Conservation (phyloP, 1,140 invertebrate species). For the Aradophagus sp. region DNA sequence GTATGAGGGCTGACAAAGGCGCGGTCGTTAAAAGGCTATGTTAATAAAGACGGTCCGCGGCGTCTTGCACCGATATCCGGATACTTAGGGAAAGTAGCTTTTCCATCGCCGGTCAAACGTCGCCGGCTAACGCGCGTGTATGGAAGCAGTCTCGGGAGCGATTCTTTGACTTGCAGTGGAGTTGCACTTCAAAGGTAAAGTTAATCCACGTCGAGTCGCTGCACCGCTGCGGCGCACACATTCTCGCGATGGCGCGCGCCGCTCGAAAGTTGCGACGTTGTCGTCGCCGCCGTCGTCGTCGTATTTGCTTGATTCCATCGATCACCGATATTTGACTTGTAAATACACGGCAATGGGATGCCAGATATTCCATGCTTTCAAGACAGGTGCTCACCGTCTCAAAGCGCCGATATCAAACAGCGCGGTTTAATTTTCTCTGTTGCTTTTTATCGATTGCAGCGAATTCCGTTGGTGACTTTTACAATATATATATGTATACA, state of each 20-base stretch:
- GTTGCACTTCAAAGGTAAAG: constrained; percentile 55
- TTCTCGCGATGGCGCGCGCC: constrained; percentile 29
- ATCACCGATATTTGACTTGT: constrained; percentile 54
- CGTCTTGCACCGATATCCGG: constrained; percentile 37
- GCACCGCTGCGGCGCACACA: constrained; percentile 22
- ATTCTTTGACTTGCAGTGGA: constrained; percentile 51
- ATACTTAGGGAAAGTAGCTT: constrained; percentile 47
- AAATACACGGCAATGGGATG: constrained; percentile 47
- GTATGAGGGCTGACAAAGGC: constrained; percentile 8
- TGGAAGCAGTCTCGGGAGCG: constrained; percentile 24
- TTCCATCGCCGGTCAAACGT: constrained; percentile 48
- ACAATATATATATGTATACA: too few relatives aligned
- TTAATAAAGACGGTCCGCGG: constrained; percentile 26
- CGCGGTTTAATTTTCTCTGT: constrained; percentile 41
- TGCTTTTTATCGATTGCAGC: constrained; percentile 24
- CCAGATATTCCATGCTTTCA: constrained; percentile 29
- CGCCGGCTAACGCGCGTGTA: constrained; percentile 24
- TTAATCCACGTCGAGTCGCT: constrained; percentile 48
- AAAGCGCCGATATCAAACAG: constrained; percentile 34
- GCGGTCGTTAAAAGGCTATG: constrained; percentile 22
- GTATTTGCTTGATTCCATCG: constrained; percentile 46
- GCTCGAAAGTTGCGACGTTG: constrained; percentile 35
- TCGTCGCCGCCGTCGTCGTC: constrained; percentile 24
- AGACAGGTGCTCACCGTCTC: constrained; percentile 31
- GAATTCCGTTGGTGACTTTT: constrained; percentile 1